Evolutionary conservation across 2,888 invertebrate genomes (phyloP).

Genomic region (Oligia strigilis): DNA sequence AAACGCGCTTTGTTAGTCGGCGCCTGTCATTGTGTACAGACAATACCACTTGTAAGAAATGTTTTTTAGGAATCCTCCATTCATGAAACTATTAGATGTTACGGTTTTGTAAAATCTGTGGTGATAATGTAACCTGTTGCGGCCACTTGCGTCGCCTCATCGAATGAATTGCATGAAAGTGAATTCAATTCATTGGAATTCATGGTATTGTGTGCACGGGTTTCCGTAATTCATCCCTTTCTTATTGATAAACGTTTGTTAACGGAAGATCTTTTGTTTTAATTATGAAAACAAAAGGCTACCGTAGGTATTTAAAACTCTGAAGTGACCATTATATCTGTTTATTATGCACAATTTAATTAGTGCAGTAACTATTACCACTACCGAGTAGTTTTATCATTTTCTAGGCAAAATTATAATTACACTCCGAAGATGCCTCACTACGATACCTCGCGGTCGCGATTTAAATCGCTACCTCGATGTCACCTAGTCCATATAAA

Average conservation of each 20-base stretch:
- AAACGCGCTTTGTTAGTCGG: constrained; percentile 87
- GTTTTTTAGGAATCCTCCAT: constrained; percentile 89
- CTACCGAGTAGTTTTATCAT: background rate
- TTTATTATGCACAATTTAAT: background rate
- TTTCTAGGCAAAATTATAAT: background rate
- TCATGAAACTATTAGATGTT: constrained; percentile 87
- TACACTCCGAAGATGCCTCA: background rate
- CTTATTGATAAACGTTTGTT: constrained; percentile 27
- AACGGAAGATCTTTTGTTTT: constrained; percentile 3
- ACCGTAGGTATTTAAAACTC: background rate
- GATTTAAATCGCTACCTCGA: background rate
- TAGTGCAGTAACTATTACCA: too few relatives aligned
- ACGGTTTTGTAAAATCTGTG: constrained; percentile 84
- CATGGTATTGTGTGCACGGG: constrained; percentile 48
- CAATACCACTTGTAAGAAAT: constrained; percentile 90
- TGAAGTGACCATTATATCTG: too few relatives aligned
- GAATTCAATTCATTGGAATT: constrained; percentile 72
- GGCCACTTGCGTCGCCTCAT: constrained; percentile 63
- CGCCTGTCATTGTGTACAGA: constrained; percentile 89
- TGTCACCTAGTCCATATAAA: background rate
- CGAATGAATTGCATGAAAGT: constrained; percentile 76
- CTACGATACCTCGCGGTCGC: background rate
- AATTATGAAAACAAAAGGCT: background rate
- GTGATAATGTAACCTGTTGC: constrained; percentile 86
- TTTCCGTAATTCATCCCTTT: constrained; percentile 43